Conservation (phyloP, 2,797 vertebrate species). For the Hyperoplus lanceolatus region DNA sequence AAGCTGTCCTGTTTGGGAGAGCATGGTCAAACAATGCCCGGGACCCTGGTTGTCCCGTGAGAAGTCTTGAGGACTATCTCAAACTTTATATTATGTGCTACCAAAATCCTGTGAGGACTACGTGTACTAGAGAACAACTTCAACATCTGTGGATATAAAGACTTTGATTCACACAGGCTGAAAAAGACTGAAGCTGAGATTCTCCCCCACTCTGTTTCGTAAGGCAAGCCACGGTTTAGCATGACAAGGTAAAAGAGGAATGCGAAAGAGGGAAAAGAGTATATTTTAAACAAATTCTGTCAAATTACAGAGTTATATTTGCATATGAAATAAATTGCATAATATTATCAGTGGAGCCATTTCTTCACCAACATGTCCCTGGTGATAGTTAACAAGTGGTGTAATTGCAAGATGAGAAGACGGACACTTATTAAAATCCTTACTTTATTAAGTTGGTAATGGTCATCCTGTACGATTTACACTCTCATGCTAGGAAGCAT, state of each 20-base stretch:
- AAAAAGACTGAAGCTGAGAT: not conserved
- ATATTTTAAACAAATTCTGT: slow-evolving; percentile 19
- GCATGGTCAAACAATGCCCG: not conserved
- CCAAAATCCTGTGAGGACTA: not conserved
- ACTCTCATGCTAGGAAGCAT: not conserved
- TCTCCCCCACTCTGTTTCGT: not conserved
- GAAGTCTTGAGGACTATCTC: slow-evolving; percentile 8
- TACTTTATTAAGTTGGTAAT: not conserved
- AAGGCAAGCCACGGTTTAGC: slow-evolving; percentile 6
- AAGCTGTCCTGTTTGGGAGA: not conserved
- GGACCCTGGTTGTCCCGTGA: not conserved
- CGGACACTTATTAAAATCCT: not conserved
- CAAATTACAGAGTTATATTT: slow-evolving; percentile 15
- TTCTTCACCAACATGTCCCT: not conserved
- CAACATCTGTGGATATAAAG: not conserved
- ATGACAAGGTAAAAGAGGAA: slow-evolving; percentile 20
- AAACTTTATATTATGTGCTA: not conserved
- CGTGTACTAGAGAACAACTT: not conserved
- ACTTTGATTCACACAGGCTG: not conserved
- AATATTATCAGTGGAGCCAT: not conserved
- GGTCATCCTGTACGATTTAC: not conserved
- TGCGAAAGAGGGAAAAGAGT: not conserved
- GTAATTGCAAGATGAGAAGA: not conserved
- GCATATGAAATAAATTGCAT: not conserved
- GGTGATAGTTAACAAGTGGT: not conserved